Evolutionary conservation across 1,140 invertebrate genomes (phyloP).

Genomic region (Listronotus bonariensis): DNA sequence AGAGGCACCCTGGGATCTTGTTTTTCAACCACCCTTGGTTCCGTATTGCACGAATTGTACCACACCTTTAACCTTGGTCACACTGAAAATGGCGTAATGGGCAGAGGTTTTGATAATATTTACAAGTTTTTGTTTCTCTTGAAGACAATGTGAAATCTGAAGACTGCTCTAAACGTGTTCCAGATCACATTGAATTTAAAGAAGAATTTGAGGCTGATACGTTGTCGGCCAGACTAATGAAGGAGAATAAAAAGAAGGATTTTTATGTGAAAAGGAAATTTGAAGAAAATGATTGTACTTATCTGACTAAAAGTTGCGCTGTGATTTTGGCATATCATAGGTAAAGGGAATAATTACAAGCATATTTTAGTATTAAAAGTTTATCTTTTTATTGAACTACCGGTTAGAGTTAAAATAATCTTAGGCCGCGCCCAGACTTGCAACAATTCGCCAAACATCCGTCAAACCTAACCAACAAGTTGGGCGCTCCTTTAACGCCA

Average conservation of each 20-base stretch:
- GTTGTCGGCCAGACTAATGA: conserved; percentile 60
- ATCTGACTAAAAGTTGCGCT: conserved; percentile 71
- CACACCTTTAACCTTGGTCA: conserved; percentile 95
- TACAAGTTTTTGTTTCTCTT: conserved; percentile 73
- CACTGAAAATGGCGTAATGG: conserved; percentile 90
- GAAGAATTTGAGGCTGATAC: conserved; percentile 52
- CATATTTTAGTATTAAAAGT: too few species aligned
- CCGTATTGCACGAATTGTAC: conserved; percentile 92
- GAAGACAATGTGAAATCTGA: conserved; percentile 57
- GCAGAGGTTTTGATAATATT: conserved; percentile 88
- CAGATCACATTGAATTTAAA: conserved; percentile 43
- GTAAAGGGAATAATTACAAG: conserved; percentile 45
- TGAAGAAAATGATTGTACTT: conserved; percentile 58
- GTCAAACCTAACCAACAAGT: too few species aligned
- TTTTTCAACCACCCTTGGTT: conserved; percentile 89
- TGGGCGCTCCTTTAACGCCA: too few species aligned
- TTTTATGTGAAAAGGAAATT: conserved; percentile 56
- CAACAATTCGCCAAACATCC: too few species aligned
- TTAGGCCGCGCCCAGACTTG: too few species aligned
- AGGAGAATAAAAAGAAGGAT: conserved; percentile 59
- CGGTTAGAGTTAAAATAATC: too few species aligned
- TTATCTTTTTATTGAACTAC: too few species aligned
- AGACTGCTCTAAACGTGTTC: conserved; percentile 49
- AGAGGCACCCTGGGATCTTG: conserved; percentile 84
- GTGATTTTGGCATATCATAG: conserved; percentile 69